These are phyloP conservation scores for Morinoia aosen DNA, from an alignment of 2,888 invertebrate genomes.

Conservation along the genomic window DNA sequence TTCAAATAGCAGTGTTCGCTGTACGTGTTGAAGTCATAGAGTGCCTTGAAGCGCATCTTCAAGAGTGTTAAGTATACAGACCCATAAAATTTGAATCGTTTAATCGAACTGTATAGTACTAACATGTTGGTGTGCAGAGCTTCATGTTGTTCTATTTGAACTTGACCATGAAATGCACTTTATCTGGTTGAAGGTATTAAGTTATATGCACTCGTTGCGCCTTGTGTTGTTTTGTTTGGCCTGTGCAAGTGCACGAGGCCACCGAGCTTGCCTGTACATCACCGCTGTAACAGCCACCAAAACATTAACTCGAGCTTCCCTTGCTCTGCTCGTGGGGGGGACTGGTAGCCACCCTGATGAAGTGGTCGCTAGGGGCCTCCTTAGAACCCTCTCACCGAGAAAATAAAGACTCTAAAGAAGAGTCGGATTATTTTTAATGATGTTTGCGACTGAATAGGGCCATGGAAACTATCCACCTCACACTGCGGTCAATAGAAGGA, in stretches of 20 bases:
- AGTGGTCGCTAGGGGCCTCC: constrained; percentile 43
- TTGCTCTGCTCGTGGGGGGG: background rate
- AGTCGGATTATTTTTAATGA: constrained; percentile 48
- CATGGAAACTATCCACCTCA: background rate
- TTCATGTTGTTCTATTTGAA: background rate
- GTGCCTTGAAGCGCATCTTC: background rate
- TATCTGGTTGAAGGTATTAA: background rate
- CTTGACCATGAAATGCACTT: background rate
- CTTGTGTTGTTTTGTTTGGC: background rate
- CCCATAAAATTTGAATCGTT: too few relatives aligned
- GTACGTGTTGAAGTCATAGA: too few relatives aligned
- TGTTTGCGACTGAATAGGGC: constrained; percentile 32
- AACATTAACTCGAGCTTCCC: background rate
- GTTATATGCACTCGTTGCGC: background rate
- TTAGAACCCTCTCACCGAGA: constrained; percentile 28
- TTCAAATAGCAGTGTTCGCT: background rate
- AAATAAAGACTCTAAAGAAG: constrained; percentile 12
- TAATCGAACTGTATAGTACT: background rate
- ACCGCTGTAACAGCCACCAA: background rate
- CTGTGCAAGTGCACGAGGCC: background rate
- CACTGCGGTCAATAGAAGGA: background rate
- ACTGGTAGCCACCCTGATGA: background rate
- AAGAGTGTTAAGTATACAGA: background rate
- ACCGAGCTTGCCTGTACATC: background rate
- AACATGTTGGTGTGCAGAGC: background rate